These are phyloP conservation scores for Streblospio benedicti DNA, from an alignment of 1,140 invertebrate genomes.

Conservation along the genomic window DNA sequence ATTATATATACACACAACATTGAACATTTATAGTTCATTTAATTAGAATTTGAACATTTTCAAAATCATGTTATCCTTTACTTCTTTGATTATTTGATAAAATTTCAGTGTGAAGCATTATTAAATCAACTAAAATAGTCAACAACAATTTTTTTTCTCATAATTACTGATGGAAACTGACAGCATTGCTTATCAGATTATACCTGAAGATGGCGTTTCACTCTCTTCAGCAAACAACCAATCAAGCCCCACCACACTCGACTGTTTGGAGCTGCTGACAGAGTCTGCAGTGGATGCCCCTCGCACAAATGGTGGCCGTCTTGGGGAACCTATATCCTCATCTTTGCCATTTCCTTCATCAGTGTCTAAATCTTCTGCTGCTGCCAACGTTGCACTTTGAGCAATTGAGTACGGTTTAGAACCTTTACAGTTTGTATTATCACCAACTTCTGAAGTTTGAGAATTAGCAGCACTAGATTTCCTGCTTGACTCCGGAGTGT, in stretches of 20 bases:
- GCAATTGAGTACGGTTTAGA: not conserved
- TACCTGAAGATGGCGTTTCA: slow-evolving; percentile 36
- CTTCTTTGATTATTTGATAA: too few species aligned
- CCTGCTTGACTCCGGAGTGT: too few species aligned
- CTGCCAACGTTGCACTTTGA: not conserved
- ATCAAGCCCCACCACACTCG: slow-evolving; percentile 39
- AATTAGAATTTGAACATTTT: too few species aligned
- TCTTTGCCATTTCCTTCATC: not conserved
- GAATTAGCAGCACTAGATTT: too few species aligned
- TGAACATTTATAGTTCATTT: too few species aligned
- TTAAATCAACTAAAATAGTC: too few species aligned
- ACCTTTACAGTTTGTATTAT: not conserved
- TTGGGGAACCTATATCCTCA: not conserved
- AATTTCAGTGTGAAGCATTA: too few species aligned
- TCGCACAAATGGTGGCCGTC: not conserved
- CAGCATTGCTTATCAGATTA: not conserved
- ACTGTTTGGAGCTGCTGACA: slow-evolving; percentile 26
- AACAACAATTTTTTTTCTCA: not conserved
- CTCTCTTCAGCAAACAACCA: slow-evolving; percentile 42
- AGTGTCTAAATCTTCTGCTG: not conserved
- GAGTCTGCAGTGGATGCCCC: not conserved
- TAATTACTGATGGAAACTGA: not conserved
- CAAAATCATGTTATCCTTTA: too few species aligned
- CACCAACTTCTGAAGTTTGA: not conserved
- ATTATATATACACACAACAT: too few species aligned